Percentiles rank a stretch among this genome's conserved stretches.
Evolutionary conservation across 1,140 invertebrate genomes (phyloP).

Genomic region (Mylabris phalerata): DNA sequence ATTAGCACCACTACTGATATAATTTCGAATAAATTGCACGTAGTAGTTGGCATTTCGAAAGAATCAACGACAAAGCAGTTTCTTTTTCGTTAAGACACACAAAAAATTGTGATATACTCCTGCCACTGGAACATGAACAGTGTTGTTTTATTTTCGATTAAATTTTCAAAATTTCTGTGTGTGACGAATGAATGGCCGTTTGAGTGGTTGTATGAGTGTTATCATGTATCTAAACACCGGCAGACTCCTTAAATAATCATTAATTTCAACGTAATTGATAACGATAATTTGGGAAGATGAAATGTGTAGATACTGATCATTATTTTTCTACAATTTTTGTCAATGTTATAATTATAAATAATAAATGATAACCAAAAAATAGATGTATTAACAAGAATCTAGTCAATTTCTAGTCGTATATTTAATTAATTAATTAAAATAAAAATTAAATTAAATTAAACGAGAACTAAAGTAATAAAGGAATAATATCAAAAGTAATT

Average conservation of each 20-base stretch:
- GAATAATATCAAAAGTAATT: slow-evolving; percentile 23
- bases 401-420: slow-evolving; percentile 23
- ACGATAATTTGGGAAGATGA: too few species aligned
- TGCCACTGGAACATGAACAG: slow-evolving; percentile 23
- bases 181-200: too few species aligned
- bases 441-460: not conserved
- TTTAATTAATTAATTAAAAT: not conserved
- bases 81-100: slow-evolving; percentile 9
- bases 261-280: too few species aligned
- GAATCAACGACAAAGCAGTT: slow-evolving; percentile 17
- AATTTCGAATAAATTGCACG: too few species aligned
- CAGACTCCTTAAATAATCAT: slow-evolving; percentile 25
- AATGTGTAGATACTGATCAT: too few species aligned
- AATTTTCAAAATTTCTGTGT: too few species aligned
- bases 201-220: slow-evolving; percentile 4
- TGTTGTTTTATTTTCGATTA: slow-evolving; percentile 14
- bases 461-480: slow-evolving; percentile 21
- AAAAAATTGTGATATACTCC: slow-evolving; percentile 25
- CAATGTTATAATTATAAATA: too few species aligned
- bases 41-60: too few species aligned
- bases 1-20: too few species aligned
- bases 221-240: slow-evolving; percentile 17
- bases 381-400: slow-evolving; percentile 3
- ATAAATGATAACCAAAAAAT: too few species aligned
- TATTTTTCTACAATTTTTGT: too few species aligned